Conservation (phyloP, 2,888 invertebrate species). For the Drosophila hawaiiensis region DNA sequence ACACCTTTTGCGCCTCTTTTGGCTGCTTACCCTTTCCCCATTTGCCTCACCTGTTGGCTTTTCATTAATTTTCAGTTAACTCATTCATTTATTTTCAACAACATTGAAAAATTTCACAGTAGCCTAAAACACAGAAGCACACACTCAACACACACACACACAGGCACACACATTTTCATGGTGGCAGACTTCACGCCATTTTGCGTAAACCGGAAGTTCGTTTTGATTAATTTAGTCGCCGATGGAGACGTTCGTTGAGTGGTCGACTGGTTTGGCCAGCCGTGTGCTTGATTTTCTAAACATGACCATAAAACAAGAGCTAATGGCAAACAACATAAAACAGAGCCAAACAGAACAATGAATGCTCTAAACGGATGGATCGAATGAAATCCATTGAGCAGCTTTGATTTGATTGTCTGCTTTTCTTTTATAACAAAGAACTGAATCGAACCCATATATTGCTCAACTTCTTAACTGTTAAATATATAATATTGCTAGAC, state of each 20-base stretch:
- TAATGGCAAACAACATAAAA: conserved; percentile 26
- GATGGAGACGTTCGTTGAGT: conserved; percentile 70
- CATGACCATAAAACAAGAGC: conserved; percentile 64
- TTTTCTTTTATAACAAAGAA: not conserved
- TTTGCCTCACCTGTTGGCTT: conserved; percentile 51
- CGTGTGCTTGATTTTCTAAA: conserved; percentile 54
- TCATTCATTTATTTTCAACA: conserved; percentile 80
- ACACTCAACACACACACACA: conserved; percentile 22
- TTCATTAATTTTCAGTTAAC: conserved; percentile 82
- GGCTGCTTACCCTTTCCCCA: conserved; percentile 20
- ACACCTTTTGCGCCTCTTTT: conserved; percentile 60
- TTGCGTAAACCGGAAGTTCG: conserved; percentile 81
- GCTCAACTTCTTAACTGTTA: not conserved
- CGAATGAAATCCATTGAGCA: not conserved
- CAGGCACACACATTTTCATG: conserved; percentile 23
- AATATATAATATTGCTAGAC: rapidly evolving
- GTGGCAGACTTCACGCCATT: conserved; percentile 76
- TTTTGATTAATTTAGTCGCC: conserved; percentile 82
- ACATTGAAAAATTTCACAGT: conserved; percentile 60
- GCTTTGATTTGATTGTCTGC: not conserved
- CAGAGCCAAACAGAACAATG: conserved; percentile 9
- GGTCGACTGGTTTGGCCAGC: conserved; percentile 34
- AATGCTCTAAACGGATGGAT: conserved; percentile 28
- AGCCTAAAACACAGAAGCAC: conserved; percentile 31
- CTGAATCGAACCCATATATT: not conserved